phyloP scores from a whole-genome alignment of 23 tunicate species.

The Ciona savignyi region DNA sequence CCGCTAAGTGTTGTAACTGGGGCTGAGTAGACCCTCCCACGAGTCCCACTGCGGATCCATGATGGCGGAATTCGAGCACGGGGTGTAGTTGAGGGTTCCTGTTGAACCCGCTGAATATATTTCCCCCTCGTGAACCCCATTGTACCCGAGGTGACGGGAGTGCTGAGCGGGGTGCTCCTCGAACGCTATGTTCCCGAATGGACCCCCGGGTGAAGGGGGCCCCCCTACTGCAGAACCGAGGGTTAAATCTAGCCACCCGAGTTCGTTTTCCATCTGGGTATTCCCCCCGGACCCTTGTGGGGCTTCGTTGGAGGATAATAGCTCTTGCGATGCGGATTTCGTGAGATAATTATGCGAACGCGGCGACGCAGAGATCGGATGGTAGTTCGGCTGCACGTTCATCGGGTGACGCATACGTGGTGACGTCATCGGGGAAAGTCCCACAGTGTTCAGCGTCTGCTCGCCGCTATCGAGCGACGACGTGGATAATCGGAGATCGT shows the following conservation, averaged over 20 bases:
- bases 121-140: conserved; percentile 41
- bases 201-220: conserved; percentile 50
- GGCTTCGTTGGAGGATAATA: conserved; percentile 23
- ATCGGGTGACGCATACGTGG: conserved; percentile 25
- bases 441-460: conserved; percentile 59
- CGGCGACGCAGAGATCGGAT: conserved; percentile 30
- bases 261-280: conserved; percentile 34
- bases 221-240: conserved; percentile 44
- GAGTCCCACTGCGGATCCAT: conserved; percentile 46
- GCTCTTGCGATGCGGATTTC: conserved; percentile 78
- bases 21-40: conserved; percentile 26
- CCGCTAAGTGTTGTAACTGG: conserved; percentile 18
- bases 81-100: conserved; percentile 22
- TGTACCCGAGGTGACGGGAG: conserved; percentile 8
- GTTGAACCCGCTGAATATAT: conserved; percentile 18
- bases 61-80: neutral
- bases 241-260: conserved; percentile 68
- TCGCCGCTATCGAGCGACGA: conserved; percentile 76
- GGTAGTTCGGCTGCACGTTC: conserved; percentile 4
- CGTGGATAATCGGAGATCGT: conserved; percentile 64
- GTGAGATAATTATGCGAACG: conserved; percentile 31
- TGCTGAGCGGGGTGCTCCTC: conserved; percentile 7
- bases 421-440: conserved; percentile 39
- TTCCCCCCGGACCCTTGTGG: neutral
- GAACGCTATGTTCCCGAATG: conserved; percentile 11